Evolutionary conservation across 2,797 vertebrate species (phyloP), one percentile per base, ranked within the genome.

Genomic region (Pogonophryne albipinna): DNA sequence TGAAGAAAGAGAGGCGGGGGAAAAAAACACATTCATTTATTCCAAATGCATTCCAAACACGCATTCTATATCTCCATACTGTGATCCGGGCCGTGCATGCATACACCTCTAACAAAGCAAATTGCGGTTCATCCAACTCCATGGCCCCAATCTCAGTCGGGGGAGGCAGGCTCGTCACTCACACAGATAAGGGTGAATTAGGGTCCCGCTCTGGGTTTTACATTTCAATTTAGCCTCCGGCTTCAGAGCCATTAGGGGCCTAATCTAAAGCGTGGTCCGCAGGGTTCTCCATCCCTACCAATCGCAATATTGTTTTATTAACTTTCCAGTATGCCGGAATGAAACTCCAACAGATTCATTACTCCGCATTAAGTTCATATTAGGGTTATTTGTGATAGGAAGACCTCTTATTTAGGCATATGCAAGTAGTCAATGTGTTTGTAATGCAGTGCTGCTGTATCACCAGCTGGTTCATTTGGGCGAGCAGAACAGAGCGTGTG

Each of bases 361-460:
- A 97, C 93, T 93, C 92, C 87, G 93, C 95, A 96, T 98, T 97
- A 97, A 95, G 94, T 95, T 97, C 94, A 95, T 96, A 97, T 97
- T 97, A 97, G 93, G 92, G 95, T 95, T 95, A 96, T 96, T 96
- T 96, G 95, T 84, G 82, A 95, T 89, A 93, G 96, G 95, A 95
- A 95, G 96, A 95, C 92, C 94, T 96, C 94, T 95, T 96, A 94
- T 95, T 95, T 96, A 92, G 86, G 70, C 84, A 79, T 61, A 76
- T 79, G 83, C 66, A 31, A 92, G 77, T 93, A 93, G 90, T 93
- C 93, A 92, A 88, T 91, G 84, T 80, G 81, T 84, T 81, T 85
- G 61, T 84, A 75, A 87, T 80, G 78, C 77, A 16, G 84, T 80
- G 76, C 79, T 83, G 73, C 74, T 62, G 84, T 78, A 79, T 85